Evolutionary conservation across 1,140 invertebrate genomes (phyloP), one percentile per base, ranked within the genome.

Genomic region (Heliothis subflexa): DNA sequence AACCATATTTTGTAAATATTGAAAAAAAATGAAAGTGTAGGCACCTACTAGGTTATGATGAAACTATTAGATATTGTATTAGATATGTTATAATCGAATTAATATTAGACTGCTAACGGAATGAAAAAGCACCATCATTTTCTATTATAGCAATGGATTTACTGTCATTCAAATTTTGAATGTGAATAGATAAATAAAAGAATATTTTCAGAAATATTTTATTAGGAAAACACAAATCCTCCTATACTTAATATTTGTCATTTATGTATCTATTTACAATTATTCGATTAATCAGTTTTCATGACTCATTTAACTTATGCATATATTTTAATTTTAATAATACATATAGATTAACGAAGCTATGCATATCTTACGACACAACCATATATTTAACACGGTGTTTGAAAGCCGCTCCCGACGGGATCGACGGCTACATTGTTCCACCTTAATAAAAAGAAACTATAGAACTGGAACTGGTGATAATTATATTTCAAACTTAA

Each of bases 371-470:
- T 91, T 93, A 94, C 91, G 93, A 94, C 93, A 94, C 93, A 94
- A 94, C 93, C 93, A 94, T 94, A 93, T 86, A 93, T 93, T 94
- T 92, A 94, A 93, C 92, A 92, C 91, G 93, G 91, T 90, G 90
- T 83, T 83, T 74, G 78, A 76, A 68, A 85, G 84, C 87, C 86
- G 55, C 78, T 70, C 81, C 80, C 62, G 78, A 81, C 82, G 83
- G 82, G 82, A 84, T 59, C 77, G 78, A 78, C 78, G 86, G 86
- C 88, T 81, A 82, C 68, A 92, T 86, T 87, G 90, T 91, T 88
- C 88, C 90, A 94, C 93, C 92, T 86, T 89, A 88, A 84, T 90
- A 87, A 89, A 90, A 83, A 80, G 78, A 76, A 91, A 90, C 88
- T 92, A 93, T 91, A 91, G 91, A 93, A 93, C 91, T 93, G 91